Percentiles rank a stretch among this genome's conserved stretches.
These are phyloP conservation scores for Acheta domesticus DNA, from an alignment of 2,888 invertebrate species.

Conservation along the genomic window DNA sequence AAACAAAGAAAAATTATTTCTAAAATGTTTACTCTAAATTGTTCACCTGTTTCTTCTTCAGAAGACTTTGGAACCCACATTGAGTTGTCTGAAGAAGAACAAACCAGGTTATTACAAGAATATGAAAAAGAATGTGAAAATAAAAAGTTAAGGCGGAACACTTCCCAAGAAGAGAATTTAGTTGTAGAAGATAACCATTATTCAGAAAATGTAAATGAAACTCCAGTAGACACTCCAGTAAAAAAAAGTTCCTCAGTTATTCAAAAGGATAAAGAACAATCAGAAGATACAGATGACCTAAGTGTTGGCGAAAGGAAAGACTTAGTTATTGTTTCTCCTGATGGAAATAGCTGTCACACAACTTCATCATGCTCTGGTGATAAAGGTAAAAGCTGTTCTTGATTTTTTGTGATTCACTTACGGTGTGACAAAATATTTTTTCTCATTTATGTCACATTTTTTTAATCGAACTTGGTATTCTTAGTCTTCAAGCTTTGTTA, in stretches of 20 bases:
- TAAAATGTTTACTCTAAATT: background rate
- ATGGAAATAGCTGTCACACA: slow-evolving; percentile 42
- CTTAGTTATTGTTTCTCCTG: slow-evolving; percentile 39
- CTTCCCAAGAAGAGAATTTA: slow-evolving; percentile 32
- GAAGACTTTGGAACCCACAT: slow-evolving; percentile 61
- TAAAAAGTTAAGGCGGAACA: slow-evolving; percentile 31
- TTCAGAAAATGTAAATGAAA: slow-evolving; percentile 19
- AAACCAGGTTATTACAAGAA: slow-evolving; percentile 62
- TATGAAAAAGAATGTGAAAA: slow-evolving; percentile 63
- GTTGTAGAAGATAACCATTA: slow-evolving; percentile 28
- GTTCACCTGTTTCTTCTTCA: background rate
- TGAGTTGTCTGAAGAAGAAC: slow-evolving; percentile 68
- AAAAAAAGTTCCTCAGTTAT: slow-evolving; percentile 35
- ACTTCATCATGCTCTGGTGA: slow-evolving; percentile 36
- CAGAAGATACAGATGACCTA: slow-evolving; percentile 22
- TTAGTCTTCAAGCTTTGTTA: too few species aligned
- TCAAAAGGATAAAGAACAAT: background rate
- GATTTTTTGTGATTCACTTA: background rate
- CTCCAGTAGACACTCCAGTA: slow-evolving; percentile 32
- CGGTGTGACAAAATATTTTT: too few species aligned
- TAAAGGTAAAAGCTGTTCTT: slow-evolving; percentile 34
- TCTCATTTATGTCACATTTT: too few species aligned
- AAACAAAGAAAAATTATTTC: slow-evolving; percentile 12
- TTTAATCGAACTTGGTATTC: too few species aligned
- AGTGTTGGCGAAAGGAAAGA: slow-evolving; percentile 37